Conservation (phyloP, 2,888 invertebrate genomes). For the Thalpophila matura region DNA sequence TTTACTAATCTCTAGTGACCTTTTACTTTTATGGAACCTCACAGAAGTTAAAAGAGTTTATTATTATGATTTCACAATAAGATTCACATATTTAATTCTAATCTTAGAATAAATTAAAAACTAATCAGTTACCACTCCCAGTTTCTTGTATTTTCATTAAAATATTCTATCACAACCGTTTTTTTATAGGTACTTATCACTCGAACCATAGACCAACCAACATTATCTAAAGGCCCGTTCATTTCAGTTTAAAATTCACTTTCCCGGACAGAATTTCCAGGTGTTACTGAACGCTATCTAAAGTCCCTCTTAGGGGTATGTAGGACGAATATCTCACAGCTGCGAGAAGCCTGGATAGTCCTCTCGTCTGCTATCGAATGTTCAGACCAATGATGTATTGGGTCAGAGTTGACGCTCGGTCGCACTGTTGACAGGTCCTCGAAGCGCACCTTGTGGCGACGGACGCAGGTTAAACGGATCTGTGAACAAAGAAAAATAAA, state of each 20-base stretch:
- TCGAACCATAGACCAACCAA: background rate
- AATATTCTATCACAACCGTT: constrained; percentile 38
- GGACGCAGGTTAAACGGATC: constrained; percentile 61
- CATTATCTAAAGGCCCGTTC: too few species aligned
- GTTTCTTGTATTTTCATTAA: constrained; percentile 1
- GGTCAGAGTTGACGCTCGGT: constrained; percentile 78
- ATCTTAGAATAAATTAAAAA: background rate
- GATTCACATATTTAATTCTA: background rate
- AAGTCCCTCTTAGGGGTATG: constrained; percentile 66
- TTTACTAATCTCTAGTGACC: too few species aligned
- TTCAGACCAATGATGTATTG: constrained; percentile 74
- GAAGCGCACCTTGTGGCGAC: constrained; percentile 71
- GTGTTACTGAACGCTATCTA: constrained; percentile 47
- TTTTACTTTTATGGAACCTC: background rate
- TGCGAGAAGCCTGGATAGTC: constrained; percentile 69
- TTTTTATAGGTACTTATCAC: background rate
- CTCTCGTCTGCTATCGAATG: constrained; percentile 66
- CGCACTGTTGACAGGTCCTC: constrained; percentile 71
- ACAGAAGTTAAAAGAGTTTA: background rate
- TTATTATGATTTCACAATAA: background rate
- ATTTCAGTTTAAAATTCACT: constrained; percentile 35
- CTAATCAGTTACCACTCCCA: constrained; percentile 43
- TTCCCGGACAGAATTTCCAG: constrained; percentile 43
- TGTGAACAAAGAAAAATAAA: constrained; percentile 51
- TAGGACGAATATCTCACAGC: constrained; percentile 79